phyloP scores from a whole-genome alignment of 2,888 invertebrate species.

The Perizoma affinitatum region DNA sequence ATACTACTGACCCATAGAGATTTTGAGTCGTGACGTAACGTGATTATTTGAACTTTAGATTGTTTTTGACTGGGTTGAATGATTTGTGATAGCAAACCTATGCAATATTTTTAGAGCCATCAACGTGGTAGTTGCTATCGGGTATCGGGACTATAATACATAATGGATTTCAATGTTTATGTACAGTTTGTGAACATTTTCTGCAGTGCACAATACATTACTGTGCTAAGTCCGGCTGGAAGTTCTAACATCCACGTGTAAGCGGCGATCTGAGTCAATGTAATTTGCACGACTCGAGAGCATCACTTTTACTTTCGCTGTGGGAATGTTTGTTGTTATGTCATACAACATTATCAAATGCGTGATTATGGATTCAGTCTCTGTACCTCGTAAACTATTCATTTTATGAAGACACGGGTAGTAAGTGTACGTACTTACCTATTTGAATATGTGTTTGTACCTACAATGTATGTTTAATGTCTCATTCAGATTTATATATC shows the following conservation, averaged over 20 bases:
- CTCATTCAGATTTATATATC: too few species aligned
- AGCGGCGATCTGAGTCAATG: conserved; percentile 13
- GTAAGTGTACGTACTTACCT: background rate
- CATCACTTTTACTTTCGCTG: conserved; percentile 37
- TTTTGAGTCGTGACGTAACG: background rate
- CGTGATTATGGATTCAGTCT: conserved; percentile 11
- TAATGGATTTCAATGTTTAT: too few species aligned
- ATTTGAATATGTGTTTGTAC: too few species aligned
- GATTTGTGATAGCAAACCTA: too few species aligned
- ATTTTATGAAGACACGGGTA: conserved; percentile 17
- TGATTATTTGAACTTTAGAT: background rate
- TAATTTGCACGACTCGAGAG: conserved; percentile 14
- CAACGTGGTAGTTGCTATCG: too few species aligned
- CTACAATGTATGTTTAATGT: too few species aligned
- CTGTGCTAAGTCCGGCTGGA: background rate
- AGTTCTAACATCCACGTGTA: conserved; percentile 1
- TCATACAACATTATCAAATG: conserved; percentile 18
- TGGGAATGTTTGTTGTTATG: conserved; percentile 14
- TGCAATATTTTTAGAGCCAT: too few species aligned
- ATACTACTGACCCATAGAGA: conserved; percentile 3
- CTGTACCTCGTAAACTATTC: conserved; percentile 14
- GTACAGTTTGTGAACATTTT: background rate
- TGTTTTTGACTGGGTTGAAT: too few species aligned
- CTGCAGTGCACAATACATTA: conserved; percentile 9
- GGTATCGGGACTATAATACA: too few species aligned